Percentiles rank a stretch among this genome's conserved stretches.
Conservation (phyloP, 2,113 vertebrate genomes). For the Engraulis encrasicolus region DNA sequence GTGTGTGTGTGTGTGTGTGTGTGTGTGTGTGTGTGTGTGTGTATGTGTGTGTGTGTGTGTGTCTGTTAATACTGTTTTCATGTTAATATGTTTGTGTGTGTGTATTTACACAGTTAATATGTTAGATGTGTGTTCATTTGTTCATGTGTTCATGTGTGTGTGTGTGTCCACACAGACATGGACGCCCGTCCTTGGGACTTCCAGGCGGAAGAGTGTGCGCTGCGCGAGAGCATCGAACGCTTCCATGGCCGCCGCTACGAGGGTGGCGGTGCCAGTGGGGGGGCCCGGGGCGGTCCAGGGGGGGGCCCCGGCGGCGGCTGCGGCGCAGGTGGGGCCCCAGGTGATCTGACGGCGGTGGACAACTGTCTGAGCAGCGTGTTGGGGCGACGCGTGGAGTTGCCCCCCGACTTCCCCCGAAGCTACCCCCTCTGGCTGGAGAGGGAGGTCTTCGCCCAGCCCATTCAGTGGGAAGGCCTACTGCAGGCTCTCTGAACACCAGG, state of each 20-base stretch:
- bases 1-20: no score
- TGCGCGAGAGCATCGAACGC: slow-evolving; percentile 92
- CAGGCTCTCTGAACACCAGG: slow-evolving; percentile 63
- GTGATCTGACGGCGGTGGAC: slow-evolving; percentile 90
- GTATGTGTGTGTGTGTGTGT: no score
- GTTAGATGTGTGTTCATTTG: not conserved
- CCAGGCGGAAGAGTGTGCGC: slow-evolving; percentile 95
- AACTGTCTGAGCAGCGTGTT: slow-evolving; percentile 97
- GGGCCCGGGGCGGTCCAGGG: no score
- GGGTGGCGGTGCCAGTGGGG: slow-evolving; percentile 68
- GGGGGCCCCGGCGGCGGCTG: no score
- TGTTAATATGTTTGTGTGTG: no score
- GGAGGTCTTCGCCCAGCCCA: slow-evolving; percentile 96
- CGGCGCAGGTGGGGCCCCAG: no score
- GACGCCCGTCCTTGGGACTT: slow-evolving; percentile 98
- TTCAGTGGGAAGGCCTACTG: slow-evolving; percentile 95
- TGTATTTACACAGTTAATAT: no score
- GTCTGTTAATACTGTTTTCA: no score
- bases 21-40: no score
- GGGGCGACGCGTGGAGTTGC: slow-evolving; percentile 89
- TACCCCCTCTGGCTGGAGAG: slow-evolving; percentile 97
- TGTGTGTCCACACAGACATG: slow-evolving; percentile 77
- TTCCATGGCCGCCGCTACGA: slow-evolving; percentile 94
- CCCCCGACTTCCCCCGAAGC: slow-evolving; percentile 90
- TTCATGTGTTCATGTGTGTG: not conserved